Evolutionary conservation across 2,888 invertebrate genomes (phyloP), one percentile per base, ranked within the genome.

Genomic region (Schizaphis graminum): DNA sequence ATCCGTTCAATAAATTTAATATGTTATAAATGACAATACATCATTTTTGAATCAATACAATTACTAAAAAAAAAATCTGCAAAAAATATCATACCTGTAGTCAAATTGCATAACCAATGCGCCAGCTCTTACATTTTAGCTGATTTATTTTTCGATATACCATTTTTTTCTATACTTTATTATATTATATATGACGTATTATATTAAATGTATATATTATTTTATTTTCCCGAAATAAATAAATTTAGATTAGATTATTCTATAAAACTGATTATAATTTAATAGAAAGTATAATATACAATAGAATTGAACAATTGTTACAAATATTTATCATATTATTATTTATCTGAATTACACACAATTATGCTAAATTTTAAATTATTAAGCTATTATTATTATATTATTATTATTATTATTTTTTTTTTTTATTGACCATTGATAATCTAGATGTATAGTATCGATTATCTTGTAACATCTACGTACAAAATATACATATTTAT

Each of bases 41-140:
- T 53, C 53, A 13, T 53, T 53, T 53, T 53, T 21, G 21, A 53
- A 53, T 0, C 13, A 53, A 53, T 53, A 16, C 53, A 53, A 53
- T 21, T 11, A 49, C 49, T 49, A 49, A 49, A 49, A 13, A 61
- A 28, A 28, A 61, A 61, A 4, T n/a, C 1, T n/a, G 13, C 28
- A 67, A 5, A 67, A 61, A 67, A 67, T n/a, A n/a, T 67, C 91
- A 35, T 49, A 11, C 0, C 28, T 53, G 91, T 84, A 84, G 26
- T 21, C 10, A 84, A 91, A 84, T 91, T 77, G 53, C 91, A 91
- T 91, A 91, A 84, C 35, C 84, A 35, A 84, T 16, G 41, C 91
- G 91, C 91, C 91, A 53, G n/a, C 61, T 67, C 61, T 67, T n/a
- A 13, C 4, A 1, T 67, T n/a, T 67, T 67, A 67, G 10, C 28